Evolutionary conservation across 1,140 invertebrate genomes (phyloP), one percentile per base, ranked within the genome.

Genomic region (Hycleus cichorii): DNA sequence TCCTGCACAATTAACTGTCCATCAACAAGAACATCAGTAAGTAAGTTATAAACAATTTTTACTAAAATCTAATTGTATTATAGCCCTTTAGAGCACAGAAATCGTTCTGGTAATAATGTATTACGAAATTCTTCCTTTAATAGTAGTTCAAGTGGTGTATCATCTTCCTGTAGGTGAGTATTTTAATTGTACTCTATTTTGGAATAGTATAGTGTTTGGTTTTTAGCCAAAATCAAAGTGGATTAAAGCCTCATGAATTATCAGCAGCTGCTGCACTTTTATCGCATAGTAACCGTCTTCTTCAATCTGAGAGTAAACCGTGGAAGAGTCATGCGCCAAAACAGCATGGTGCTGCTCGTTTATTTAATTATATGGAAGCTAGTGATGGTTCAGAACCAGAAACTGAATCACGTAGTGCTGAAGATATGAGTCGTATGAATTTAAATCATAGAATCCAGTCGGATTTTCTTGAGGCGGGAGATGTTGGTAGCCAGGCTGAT

Each of bases 391-490:
- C 80, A 2, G 78, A 78, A 58, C 76, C 69, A 27, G 72, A 74
- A 57, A 62, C 59, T 47, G 72, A 74, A 11, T 65, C 67, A 11
- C 57, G 80, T 49, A 86, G 84, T 1, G 86, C 86, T 62, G 88
- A 90, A 64, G 88, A 89, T 54, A 88, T 66, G 85, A 86, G 65
- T 78, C 85, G 27, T 83, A 87, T 72, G 85, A 91, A 71, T 85
- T 89, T 74, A 78, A 85, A 4, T 83, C 66, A 91, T 85, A 63
- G 90, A 90, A 71, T 84, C 80, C 40, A 74, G 61, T 72, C 72
- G 74, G 75, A 75, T 75, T 76, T 75, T 75, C 74, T 68, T 75
- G 72, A 76, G 65, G 75, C 75, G 74, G 74, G 74, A 68, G 74
- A 75, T 75, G 75, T 72, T 66, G 66, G 67, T 63, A 69, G 61